These are phyloP conservation scores for Galeruca laticollis DNA, from an alignment of 2,888 invertebrate species.

Conservation along the genomic window DNA sequence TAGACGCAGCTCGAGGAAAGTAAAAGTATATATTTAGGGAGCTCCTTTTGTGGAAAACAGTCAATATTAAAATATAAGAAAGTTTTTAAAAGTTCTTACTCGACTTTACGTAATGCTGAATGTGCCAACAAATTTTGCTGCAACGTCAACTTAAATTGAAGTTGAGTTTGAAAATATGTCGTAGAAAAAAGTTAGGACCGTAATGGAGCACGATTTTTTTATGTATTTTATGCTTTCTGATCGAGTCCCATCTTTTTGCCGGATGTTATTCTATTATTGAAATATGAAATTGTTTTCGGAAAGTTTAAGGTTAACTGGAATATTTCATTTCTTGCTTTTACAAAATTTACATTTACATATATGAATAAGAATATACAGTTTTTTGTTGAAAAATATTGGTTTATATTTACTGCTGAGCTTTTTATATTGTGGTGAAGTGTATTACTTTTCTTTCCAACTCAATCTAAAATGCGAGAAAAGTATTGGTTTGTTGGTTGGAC, in stretches of 20 bases:
- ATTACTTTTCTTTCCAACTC: too few relatives aligned
- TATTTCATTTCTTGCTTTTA: background rate
- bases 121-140: slow-evolving; percentile 33
- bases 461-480: too few relatives aligned
- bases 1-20: background rate
- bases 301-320: slow-evolving; percentile 10
- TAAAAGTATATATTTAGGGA: slow-evolving; percentile 16
- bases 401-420: background rate
- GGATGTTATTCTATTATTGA: slow-evolving; percentile 23
- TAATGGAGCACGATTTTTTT: slow-evolving; percentile 17
- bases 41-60: slow-evolving; percentile 11
- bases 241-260: slow-evolving; percentile 14
- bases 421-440: background rate
- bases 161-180: slow-evolving; percentile 29
- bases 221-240: slow-evolving; percentile 11
- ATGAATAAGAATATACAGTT: background rate
- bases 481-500: too few relatives aligned
- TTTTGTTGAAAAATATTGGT: background rate
- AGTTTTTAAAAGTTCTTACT: slow-evolving; percentile 14
- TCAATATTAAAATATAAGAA: slow-evolving; percentile 29
- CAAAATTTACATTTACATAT: background rate
- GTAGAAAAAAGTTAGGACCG: slow-evolving; percentile 15
- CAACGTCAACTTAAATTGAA: slow-evolving; percentile 29
- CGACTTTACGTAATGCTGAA: slow-evolving; percentile 23
- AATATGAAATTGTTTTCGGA: slow-evolving; percentile 30